A percentile compares a stretch with the other conserved stretches of the same genome.
Evolutionary conservation across 2,888 invertebrate species (phyloP).

Genomic region (Carabus problematicus): DNA sequence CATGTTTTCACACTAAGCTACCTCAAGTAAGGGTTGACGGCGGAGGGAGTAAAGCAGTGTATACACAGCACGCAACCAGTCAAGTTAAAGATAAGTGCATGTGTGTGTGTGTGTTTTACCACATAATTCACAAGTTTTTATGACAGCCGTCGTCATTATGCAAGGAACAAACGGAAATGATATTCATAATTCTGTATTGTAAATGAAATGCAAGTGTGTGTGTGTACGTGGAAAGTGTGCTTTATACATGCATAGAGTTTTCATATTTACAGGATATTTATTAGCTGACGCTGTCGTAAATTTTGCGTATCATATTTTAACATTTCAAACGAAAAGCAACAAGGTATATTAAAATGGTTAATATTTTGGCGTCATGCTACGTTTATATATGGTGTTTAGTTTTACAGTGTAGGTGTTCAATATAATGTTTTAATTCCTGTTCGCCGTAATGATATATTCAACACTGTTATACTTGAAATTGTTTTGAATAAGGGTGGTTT

Average conservation of each 20-base stretch:
- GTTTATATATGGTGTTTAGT: too few relatives aligned
- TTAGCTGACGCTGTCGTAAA: slow-evolving; percentile 32
- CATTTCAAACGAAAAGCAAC: not conserved
- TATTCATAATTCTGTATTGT: slow-evolving; percentile 33
- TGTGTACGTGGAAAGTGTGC: too few relatives aligned
- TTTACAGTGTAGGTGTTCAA: too few relatives aligned
- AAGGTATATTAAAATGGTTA: slow-evolving; percentile 1
- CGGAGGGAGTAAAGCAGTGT: too few relatives aligned
- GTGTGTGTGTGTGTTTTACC: slow-evolving; percentile 34
- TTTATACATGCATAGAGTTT: slow-evolving; percentile 1
- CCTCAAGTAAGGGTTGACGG: too few relatives aligned
- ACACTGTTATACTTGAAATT: not conserved
- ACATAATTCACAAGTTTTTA: slow-evolving; percentile 42
- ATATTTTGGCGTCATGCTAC: slow-evolving; percentile 34
- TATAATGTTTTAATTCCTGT: not conserved
- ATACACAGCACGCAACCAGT: not conserved
- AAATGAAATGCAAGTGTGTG: too few relatives aligned
- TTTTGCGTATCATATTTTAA: slow-evolving; percentile 31
- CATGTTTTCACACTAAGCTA: too few relatives aligned
- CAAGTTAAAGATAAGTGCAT: slow-evolving; percentile 34
- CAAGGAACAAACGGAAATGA: slow-evolving; percentile 30
- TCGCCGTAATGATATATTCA: not conserved
- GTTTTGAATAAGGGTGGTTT: too few relatives aligned
- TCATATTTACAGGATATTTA: slow-evolving; percentile 39
- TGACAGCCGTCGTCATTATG: slow-evolving; percentile 38